phyloP scores from a whole-genome alignment of 2,888 invertebrate genomes.

The Cantharis rustica region DNA sequence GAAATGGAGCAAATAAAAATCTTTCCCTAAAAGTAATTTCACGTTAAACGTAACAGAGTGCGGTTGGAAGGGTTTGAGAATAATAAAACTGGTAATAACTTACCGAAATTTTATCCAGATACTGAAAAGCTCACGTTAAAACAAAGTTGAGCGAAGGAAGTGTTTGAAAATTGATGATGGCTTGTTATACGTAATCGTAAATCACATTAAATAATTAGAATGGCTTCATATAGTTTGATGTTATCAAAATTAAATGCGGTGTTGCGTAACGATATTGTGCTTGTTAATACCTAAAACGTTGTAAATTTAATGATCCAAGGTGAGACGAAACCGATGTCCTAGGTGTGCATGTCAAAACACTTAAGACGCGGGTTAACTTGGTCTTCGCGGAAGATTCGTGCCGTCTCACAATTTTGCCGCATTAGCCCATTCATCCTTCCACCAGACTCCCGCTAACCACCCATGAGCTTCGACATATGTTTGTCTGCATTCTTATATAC shows the following conservation, averaged over 20 bases:
- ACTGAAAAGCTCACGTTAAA: neutral
- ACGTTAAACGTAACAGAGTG: neutral
- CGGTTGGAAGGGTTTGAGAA: neutral
- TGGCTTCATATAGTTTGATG: neutral
- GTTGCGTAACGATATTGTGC: neutral
- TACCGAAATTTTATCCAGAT: neutral
- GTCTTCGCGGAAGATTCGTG: slow-evolving; percentile 41
- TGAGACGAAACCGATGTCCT: slow-evolving; percentile 25
- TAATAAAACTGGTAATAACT: neutral
- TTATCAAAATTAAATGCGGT: neutral
- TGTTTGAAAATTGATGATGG: neutral
- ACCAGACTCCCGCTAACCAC: slow-evolving; percentile 34
- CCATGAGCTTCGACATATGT: slow-evolving; percentile 34
- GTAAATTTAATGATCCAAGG: slow-evolving; percentile 26
- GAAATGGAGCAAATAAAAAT: neutral
- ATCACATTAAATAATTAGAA: neutral
- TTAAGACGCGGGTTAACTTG: slow-evolving; percentile 31
- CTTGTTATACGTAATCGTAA: neutral
- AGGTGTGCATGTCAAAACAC: slow-evolving; percentile 27
- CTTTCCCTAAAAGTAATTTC: neutral
- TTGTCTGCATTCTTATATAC: slow-evolving; percentile 36
- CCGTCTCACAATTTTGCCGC: slow-evolving; percentile 40
- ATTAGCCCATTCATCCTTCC: slow-evolving; percentile 38
- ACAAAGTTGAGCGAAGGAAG: neutral
- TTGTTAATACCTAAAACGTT: slow-evolving; percentile 3